Conservation (phyloP, 2,113 vertebrate genomes). For the Equus quagga region DNA sequence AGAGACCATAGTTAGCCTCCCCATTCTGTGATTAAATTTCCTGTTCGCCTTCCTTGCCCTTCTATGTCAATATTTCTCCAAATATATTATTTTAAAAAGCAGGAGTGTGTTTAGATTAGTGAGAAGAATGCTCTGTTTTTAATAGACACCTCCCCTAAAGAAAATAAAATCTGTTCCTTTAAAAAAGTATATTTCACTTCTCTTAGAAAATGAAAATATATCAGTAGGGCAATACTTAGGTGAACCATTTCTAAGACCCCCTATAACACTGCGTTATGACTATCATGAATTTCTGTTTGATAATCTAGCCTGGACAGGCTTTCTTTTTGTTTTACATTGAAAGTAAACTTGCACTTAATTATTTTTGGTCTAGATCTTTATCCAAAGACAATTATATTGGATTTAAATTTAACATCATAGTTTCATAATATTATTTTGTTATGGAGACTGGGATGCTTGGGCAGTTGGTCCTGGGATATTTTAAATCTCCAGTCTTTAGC, state of each 20-base stretch:
- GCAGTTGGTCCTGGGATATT: neutral
- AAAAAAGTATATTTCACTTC: neutral
- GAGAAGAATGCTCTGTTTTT: neutral
- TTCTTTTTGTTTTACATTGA: constrained; percentile 42
- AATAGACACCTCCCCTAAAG: neutral
- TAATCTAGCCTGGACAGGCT: neutral
- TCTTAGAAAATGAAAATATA: neutral
- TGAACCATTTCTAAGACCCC: neutral
- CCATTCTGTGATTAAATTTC: constrained; percentile 45
- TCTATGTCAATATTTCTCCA: constrained; percentile 59
- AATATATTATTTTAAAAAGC: neutral
- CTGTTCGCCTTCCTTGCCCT: constrained; percentile 45
- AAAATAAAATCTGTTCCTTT: constrained; percentile 35
- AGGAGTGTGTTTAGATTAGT: constrained; percentile 14
- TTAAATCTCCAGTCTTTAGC: neutral
- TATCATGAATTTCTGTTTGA: neutral
- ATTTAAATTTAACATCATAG: constrained; percentile 6
- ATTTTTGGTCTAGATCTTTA: neutral
- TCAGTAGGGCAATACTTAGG: neutral
- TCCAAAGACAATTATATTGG: neutral
- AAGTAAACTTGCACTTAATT: neutral
- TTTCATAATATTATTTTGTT: neutral
- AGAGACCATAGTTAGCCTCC: neutral
- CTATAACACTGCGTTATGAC: neutral
- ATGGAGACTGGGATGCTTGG: neutral